phyloP scores from a whole-genome alignment of 2,888 invertebrate species.

The Frankliniella intonsa region DNA sequence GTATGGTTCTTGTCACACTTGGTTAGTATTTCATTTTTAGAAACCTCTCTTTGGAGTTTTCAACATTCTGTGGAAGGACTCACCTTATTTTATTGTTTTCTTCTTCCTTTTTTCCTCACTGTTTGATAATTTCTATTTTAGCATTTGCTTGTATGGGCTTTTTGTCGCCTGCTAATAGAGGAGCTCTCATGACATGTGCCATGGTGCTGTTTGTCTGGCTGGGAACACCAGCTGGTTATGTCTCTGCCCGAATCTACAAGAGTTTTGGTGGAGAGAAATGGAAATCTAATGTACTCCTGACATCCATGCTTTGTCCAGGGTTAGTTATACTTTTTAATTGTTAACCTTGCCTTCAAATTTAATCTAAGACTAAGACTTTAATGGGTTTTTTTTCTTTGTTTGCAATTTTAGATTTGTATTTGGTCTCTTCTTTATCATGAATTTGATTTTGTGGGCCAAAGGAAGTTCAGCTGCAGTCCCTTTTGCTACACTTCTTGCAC shows the following conservation, averaged over 20 bases:
- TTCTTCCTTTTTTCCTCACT: too few species aligned
- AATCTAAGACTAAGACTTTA: neutral
- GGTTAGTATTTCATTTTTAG: slow-evolving; percentile 46
- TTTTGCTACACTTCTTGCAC: slow-evolving; percentile 89
- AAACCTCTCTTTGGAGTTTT: neutral
- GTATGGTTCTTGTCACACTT: slow-evolving; percentile 91
- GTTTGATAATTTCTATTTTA: slow-evolving; percentile 41
- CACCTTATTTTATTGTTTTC: slow-evolving; percentile 22
- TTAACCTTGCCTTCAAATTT: slow-evolving; percentile 10
- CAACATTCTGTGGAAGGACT: neutral
- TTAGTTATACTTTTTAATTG: slow-evolving; percentile 49
- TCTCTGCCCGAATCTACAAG: slow-evolving; percentile 95
- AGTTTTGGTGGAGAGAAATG: slow-evolving; percentile 98
- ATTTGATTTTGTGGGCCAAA: slow-evolving; percentile 92
- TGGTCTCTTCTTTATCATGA: slow-evolving; percentile 94
- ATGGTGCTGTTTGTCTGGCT: slow-evolving; percentile 95
- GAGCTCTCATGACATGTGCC: slow-evolving; percentile 97
- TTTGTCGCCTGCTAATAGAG: slow-evolving; percentile 96
- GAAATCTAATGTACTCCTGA: slow-evolving; percentile 96
- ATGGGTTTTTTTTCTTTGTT: slow-evolving; percentile 32
- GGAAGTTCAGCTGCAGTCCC: slow-evolving; percentile 96
- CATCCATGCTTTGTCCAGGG: slow-evolving; percentile 96
- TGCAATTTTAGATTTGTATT: slow-evolving; percentile 76
- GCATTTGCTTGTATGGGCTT: slow-evolving; percentile 99
- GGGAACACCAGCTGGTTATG: slow-evolving; percentile 94